Evolutionary conservation across 2,888 invertebrate species (phyloP), one percentile per base, ranked within the genome.

Genomic region (Holacanthella duospinosa): DNA sequence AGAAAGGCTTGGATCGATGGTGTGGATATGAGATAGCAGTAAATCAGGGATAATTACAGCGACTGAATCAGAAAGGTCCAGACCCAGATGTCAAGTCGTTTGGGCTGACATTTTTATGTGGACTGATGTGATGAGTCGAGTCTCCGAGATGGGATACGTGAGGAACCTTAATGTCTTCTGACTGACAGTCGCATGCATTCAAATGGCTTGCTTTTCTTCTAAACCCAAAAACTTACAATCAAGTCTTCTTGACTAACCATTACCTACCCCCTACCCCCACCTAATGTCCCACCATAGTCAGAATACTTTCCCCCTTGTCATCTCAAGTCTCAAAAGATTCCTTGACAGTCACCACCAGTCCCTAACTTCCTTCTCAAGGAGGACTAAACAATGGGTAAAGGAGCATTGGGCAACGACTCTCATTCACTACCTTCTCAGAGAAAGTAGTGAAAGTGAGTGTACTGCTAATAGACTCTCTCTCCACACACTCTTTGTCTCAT

Each of bases 11-110:
- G 66, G 70, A 67, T 68, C 68, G 66, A 69, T 70, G 66, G 66
- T 66, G 66, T 66, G 69, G 71, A 70, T 71, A 73, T 70, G 70
- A 70, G 70, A 71, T 69, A 71, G 68, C 71, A 68, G 69, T 73
- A 73, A 73, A 73, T 73, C 71, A 71, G 71, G 67, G 67, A 71
- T 73, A 73, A 73, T 73, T 73, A 69, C 73, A 73, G 71, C 66
- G 71, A 70, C 71, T 70, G 72, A 73, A 73, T 73, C 72, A 69
- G 68, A 67, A 70, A 71, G 68, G 69, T 70, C 69, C 72, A 71
- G 72, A 73, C 71, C 69, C 72, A 71, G 72, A 73, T 70, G 73
- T 73, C 71, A 71, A 69, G 71, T 68, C 73, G 68, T 73, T 73
- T 60, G 62, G 62, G 66, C 57, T 69, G 71, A 71, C 71, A 68